Evolutionary conservation across 2,888 invertebrate species (phyloP).

Genomic region (Graphium colonna): DNA sequence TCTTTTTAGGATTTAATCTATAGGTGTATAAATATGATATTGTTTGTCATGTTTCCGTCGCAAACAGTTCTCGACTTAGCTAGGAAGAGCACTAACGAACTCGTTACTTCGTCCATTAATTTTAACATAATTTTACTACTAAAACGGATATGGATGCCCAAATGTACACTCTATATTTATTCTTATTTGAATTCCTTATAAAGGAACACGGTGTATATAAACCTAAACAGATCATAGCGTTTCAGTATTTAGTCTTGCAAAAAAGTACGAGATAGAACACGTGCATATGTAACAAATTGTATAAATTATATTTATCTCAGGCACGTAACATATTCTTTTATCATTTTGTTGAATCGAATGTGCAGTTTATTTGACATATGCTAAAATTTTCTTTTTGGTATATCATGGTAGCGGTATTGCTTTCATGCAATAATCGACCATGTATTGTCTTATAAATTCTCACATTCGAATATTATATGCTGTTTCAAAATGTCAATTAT

Average conservation of each 20-base stretch:
- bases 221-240: constrained; percentile 59
- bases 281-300: constrained; percentile 52
- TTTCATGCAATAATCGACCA: not conserved
- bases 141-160: constrained; percentile 56
- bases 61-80: constrained; percentile 74
- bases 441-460: constrained; percentile 9
- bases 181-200: constrained; percentile 64
- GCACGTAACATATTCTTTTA: constrained; percentile 47
- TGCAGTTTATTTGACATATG: constrained; percentile 4
- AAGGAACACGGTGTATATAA: constrained; percentile 73
- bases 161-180: constrained; percentile 65
- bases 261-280: constrained; percentile 59
- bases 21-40: constrained; percentile 59
- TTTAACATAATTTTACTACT: constrained; percentile 76
- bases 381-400: not conserved
- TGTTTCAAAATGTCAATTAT: constrained; percentile 38
- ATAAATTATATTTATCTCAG: constrained; percentile 61
- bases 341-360: constrained; percentile 17
- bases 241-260: constrained; percentile 61
- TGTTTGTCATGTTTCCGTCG: constrained; percentile 77
- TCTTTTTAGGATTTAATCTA: constrained; percentile 68
- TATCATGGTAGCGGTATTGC: not conserved
- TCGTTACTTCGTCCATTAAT: constrained; percentile 79
- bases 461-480: constrained; percentile 17
- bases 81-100: constrained; percentile 77